Evolutionary conservation across 1,140 invertebrate species (phyloP).

Genomic region (Drosophila nannoptera): DNA sequence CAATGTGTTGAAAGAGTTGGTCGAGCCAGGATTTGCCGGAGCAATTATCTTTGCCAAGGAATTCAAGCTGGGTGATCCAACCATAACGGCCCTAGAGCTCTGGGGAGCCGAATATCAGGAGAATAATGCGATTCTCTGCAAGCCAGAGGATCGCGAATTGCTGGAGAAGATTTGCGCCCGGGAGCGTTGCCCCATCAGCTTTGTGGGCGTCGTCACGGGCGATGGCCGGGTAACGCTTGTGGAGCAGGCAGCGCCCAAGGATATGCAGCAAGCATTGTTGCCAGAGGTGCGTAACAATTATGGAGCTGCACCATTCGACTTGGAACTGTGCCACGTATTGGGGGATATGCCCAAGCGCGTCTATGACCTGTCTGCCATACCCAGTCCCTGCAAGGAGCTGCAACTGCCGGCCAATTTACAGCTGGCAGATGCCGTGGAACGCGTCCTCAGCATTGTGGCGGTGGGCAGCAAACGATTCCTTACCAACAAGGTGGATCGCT

Average conservation of each 20-base stretch:
- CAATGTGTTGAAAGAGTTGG: conserved; percentile 97
- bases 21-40: conserved; percentile 90
- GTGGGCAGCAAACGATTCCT: conserved; percentile 97
- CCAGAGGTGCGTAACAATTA: conserved; percentile 4
- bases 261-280: conserved; percentile 75
- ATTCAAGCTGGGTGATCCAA: conserved; percentile 96
- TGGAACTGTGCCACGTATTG: conserved; percentile 93
- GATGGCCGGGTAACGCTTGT: conserved; percentile 89
- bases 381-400: conserved; percentile 68
- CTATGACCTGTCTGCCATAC: conserved; percentile 35
- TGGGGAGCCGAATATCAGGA: conserved; percentile 99
- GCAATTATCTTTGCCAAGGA: conserved; percentile 93
- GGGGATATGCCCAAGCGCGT: conserved; percentile 82
- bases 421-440: conserved; percentile 85
- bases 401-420: conserved; percentile 60
- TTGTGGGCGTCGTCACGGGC: conserved; percentile 95
- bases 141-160: conserved; percentile 82
- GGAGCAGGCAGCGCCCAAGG: conserved; percentile 81
- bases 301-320: conserved; percentile 83
- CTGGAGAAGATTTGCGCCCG: conserved; percentile 88
- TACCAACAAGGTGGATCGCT: conserved; percentile 97
- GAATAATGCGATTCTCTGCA: conserved; percentile 93
- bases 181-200: conserved; percentile 95
- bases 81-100: conserved; percentile 93
- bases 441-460: conserved; percentile 92